Conservation (phyloP, 2,888 invertebrate species). For the Meliscaeva auricollis region DNA sequence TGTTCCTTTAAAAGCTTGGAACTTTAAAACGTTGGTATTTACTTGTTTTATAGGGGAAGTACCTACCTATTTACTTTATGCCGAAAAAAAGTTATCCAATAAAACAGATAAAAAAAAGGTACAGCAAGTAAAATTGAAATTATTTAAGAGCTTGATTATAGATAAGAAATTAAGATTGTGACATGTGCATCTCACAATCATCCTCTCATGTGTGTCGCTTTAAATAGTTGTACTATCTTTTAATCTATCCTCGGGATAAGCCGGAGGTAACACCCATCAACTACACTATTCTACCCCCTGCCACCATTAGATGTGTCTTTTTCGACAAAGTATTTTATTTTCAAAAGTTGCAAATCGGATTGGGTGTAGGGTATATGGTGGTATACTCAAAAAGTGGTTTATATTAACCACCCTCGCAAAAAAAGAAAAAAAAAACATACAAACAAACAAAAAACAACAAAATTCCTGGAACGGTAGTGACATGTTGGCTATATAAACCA, state of each 20-base stretch:
- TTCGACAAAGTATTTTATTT: constrained; percentile 46
- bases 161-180: too few species aligned
- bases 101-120: too few species aligned
- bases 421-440: neutral
- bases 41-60: too few species aligned
- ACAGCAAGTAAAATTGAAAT: too few species aligned
- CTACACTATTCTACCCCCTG: constrained; percentile 2
- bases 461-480: constrained; percentile 67
- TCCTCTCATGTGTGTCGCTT: too few species aligned
- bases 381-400: constrained; percentile 64
- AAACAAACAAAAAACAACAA: constrained; percentile 16
- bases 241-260: neutral
- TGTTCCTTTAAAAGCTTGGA: too few species aligned
- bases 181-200: too few species aligned
- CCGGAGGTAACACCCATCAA: constrained; percentile 24
- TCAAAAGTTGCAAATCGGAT: constrained; percentile 67
- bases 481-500: constrained; percentile 75
- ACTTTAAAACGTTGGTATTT: too few species aligned
- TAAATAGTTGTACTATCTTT: constrained; percentile 13
- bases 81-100: too few species aligned
- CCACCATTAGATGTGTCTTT: neutral
- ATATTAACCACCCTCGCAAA: constrained; percentile 46
- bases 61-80: too few species aligned
- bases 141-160: too few species aligned
- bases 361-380: constrained; percentile 33